Conservation (phyloP, 2,888 invertebrate species). For the Drosophila antonietae region DNA sequence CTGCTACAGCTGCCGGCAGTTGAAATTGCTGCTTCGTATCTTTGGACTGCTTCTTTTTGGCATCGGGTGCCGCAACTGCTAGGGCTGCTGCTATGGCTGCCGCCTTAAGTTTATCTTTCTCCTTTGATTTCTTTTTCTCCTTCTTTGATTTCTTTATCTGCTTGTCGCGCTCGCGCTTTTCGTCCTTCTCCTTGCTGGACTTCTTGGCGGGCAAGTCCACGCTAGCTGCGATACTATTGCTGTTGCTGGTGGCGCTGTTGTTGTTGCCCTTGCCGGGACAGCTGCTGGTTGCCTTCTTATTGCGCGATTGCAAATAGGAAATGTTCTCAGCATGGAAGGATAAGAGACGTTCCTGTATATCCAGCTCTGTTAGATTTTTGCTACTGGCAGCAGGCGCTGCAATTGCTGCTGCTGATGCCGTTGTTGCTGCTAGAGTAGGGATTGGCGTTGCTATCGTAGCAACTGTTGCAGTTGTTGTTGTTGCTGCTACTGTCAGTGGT, state of each 20-base stretch:
- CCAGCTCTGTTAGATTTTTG: constrained; percentile 85
- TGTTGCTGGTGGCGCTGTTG: constrained; percentile 9
- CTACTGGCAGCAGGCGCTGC: constrained; percentile 21
- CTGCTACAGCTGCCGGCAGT: constrained; percentile 18
- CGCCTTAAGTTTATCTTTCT: constrained; percentile 60
- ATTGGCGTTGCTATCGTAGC: constrained; percentile 6
- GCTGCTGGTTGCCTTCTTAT: constrained; percentile 84
- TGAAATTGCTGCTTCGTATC: constrained; percentile 27
- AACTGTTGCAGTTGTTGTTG: background rate
- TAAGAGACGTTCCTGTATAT: constrained; percentile 87
- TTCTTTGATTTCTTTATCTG: constrained; percentile 65
- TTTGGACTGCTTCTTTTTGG: constrained; percentile 49
- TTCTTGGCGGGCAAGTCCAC: constrained; percentile 38
- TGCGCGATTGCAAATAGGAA: constrained; percentile 87
- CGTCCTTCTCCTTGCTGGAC: constrained; percentile 56
- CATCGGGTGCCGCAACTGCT: constrained; percentile 11
- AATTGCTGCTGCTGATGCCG: background rate
- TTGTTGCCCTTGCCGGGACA: constrained; percentile 41
- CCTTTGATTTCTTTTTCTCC: constrained; percentile 70
- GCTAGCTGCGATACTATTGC: background rate
- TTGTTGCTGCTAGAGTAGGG: constrained; percentile 8
- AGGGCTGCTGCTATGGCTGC: constrained; percentile 22
- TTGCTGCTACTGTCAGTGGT: background rate
- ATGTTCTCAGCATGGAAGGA: constrained; percentile 88
- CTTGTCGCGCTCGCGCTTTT: constrained; percentile 63